Conservation (phyloP, 2,113 vertebrate genomes). For the Mystacornis crossleyi region DNA sequence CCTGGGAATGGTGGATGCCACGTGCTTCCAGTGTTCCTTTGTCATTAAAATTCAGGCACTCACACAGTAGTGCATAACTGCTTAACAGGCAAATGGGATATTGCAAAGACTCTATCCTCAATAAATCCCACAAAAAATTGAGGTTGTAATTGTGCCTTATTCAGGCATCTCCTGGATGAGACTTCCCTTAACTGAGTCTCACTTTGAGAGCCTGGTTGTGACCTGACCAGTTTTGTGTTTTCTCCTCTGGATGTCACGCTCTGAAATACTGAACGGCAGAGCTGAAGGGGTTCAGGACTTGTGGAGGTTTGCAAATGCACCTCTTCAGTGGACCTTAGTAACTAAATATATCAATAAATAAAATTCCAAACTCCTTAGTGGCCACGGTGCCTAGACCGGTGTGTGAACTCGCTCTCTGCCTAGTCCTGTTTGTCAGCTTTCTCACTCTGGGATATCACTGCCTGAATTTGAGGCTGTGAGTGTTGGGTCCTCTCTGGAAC, state of each 20-base stretch:
- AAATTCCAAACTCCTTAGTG: background rate
- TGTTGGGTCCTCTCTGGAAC: background rate
- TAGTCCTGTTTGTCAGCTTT: background rate
- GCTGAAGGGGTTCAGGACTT: background rate
- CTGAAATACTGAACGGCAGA: background rate
- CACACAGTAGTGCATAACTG: background rate
- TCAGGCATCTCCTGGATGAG: background rate
- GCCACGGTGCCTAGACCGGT: background rate
- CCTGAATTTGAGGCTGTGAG: background rate
- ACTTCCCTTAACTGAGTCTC: background rate
- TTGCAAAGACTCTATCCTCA: background rate
- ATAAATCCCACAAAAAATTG: background rate
- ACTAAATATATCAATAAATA: background rate
- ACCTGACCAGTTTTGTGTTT: background rate
- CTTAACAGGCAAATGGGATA: background rate
- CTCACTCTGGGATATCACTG: background rate
- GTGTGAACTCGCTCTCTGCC: background rate
- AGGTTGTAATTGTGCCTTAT: background rate
- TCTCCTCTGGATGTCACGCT: background rate
- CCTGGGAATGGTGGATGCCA: background rate
- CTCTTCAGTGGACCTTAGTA: background rate
- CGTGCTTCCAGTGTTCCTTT: background rate
- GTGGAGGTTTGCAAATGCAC: background rate
- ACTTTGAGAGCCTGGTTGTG: background rate
- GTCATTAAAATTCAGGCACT: background rate